Conservation (phyloP, 2,888 invertebrate species). For the Pecten maximus region DNA sequence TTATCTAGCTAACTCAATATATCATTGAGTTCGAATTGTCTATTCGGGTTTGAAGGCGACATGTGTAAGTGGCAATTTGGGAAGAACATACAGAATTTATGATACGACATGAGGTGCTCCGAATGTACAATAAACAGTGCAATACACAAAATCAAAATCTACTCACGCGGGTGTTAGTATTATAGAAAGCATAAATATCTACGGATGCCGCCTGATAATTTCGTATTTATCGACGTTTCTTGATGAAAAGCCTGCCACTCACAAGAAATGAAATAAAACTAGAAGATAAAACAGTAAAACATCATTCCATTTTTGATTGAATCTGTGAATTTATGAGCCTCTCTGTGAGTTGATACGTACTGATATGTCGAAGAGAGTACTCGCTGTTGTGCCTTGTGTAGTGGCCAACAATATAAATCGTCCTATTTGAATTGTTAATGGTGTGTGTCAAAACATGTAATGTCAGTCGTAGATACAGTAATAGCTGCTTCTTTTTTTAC, state of each 20-base stretch:
- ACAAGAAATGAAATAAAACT: not conserved
- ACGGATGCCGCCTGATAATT: not conserved
- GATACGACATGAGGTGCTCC: not conserved
- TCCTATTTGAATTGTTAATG: not conserved
- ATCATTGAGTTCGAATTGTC: not conserved
- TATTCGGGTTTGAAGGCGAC: not conserved
- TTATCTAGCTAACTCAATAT: no score
- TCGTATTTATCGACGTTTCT: constrained; percentile 14
- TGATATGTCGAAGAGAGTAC: not conserved
- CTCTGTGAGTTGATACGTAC: not conserved
- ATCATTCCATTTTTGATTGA: constrained; percentile 9
- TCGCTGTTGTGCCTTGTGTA: not conserved
- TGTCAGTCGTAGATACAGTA: no score
- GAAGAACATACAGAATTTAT: not conserved
- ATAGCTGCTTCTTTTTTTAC: no score
- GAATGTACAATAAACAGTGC: not conserved
- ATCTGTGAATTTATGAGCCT: constrained; percentile 3
- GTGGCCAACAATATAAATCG: not conserved
- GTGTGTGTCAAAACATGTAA: not conserved
- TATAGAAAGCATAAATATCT: not conserved
- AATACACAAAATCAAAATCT: not conserved
- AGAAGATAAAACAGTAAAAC: not conserved
- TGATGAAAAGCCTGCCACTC: constrained; percentile 28
- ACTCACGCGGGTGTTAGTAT: not conserved
- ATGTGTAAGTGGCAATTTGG: not conserved